Evolutionary conservation across 2,888 invertebrate species (phyloP), one percentile per base, ranked within the genome.

Genomic region (Drosophila barbarae): DNA sequence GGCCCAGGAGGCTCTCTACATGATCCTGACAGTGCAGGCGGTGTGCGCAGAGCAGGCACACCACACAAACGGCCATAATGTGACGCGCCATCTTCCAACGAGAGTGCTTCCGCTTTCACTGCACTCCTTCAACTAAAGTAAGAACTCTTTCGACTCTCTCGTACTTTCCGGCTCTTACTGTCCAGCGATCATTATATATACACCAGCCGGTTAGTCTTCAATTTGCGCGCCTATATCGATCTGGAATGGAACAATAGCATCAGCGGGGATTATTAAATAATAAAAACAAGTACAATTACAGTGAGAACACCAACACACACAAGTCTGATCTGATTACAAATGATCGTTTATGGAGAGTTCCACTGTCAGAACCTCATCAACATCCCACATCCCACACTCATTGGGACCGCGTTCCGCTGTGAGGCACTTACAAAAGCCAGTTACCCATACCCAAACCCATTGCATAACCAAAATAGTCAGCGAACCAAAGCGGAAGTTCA

Each of bases 21-120:
- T 95, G 95, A 2, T 95, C 94, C 47, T 93, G 93, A 86, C 95
- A 95, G 0, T 93, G 93, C 36, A 92, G 90, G 84, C 95, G 95
- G 12, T 95, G 93, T 2, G 95, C 94, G 84, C 95, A 95, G 0
- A 95, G 90, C 49, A 95, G 91, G 85, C 95, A 95, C 79, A 95
- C 94, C 89, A 95, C 93, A 86, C 95, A 95, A n/a, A 95, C 95
- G 13, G 94, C 93, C 77, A 95, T 93, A 61, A 95, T 90, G 84
- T 93, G 92, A 77, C 93, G 91, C 72, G 92, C 92, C 93, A 90
- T 90, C 60, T 73, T 79, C 30, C 10, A n/a, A n/a, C n/a, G 12
- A 9, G 23, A 15, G 21, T n/a, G 23, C 49, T 34, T 32, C 28
- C 21, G 23, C 46, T 52, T 13, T 8, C 23, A 13, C 35, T 13